A percentile compares a stretch with the other conserved stretches of the same genome.
Evolutionary conservation across 2,113 vertebrate genomes (phyloP).

Genomic region (Elgaria multicarinata): DNA sequence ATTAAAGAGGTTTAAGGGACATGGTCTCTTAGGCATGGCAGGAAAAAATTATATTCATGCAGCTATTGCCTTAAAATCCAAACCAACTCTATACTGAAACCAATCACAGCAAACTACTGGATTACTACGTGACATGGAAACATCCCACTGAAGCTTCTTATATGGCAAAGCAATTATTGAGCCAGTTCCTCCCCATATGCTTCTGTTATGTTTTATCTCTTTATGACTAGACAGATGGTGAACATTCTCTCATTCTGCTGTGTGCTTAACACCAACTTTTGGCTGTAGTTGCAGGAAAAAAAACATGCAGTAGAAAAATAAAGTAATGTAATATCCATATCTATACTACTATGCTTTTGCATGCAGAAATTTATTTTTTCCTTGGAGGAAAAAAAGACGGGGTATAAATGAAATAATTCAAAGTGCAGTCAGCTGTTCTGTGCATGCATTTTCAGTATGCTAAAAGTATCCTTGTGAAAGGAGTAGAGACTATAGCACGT

Average conservation of each 20-base stretch:
- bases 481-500: neutral
- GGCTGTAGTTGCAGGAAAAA: neutral
- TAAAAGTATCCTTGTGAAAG: conserved; percentile 5
- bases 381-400: too few relatives aligned
- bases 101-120: neutral
- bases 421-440: conserved; percentile 7
- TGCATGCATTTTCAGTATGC: conserved; percentile 35
- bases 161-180: rapidly evolving
- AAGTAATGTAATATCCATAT: neutral
- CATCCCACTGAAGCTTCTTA: neutral
- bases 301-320: neutral
- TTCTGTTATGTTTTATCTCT: neutral
- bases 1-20: neutral
- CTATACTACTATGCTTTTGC: neutral
- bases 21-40: neutral
- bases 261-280: neutral
- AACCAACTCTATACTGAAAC: neutral
- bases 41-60: neutral
- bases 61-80: neutral
- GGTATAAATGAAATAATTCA: too few relatives aligned
- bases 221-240: neutral
- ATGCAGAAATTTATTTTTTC: too few relatives aligned
- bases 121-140: conserved; percentile 7
- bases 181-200: too few relatives aligned
- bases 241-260: neutral